Base-by-base conservation (phyloP, 2,888 invertebrate genomes). In the Drosophila conformis region DNA sequence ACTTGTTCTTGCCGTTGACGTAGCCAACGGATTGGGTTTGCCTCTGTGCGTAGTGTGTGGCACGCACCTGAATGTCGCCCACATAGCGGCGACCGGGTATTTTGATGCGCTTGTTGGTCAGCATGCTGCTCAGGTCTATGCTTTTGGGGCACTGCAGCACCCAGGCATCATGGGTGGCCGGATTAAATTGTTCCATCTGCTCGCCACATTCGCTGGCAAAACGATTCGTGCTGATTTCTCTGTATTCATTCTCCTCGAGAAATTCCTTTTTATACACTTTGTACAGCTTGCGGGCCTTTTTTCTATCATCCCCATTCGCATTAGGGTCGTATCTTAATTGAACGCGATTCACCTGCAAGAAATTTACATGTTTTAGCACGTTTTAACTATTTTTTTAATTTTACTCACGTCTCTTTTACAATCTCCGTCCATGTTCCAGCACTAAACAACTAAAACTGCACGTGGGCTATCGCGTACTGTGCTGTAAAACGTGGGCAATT, bases 121-220 rank as follows among this genome's bases (percentile, higher is more conserved):
- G 31, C 1, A 40, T 15, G 8, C n/a, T 36, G 13, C 64, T 42
- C 15, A 46, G 8, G 21, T 81, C 61, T 35, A 74, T 62, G 11
- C 70, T 63, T 53, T 69, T 78, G 21, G 84, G 78, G n/a, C 89
- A 87, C n/a, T 81, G 84, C 33, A 84, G 8, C 11, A 84, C 7
- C 87, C 87, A 89, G 8, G 69, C 89, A 2, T 84, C 84, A 15
- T 87, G 76, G 0, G 57, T 51, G 0, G 65, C 69, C 1, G 31
- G 25, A 49, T 89, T 72, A 25, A 81, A 89, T 0, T 65, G 2
- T 1, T 69, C 48, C 1, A 89, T 8, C 7, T 31, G 54, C 2
- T 42, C 33, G 7, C 62, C 52, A 25, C 69, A 64, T 10, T 83
- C 72, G 4, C 15, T 59, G 1, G 31, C 33, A 1, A 60, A 27